phyloP scores from a whole-genome alignment of 2,113 vertebrate genomes.

The Ceyx melanurus region DNA sequence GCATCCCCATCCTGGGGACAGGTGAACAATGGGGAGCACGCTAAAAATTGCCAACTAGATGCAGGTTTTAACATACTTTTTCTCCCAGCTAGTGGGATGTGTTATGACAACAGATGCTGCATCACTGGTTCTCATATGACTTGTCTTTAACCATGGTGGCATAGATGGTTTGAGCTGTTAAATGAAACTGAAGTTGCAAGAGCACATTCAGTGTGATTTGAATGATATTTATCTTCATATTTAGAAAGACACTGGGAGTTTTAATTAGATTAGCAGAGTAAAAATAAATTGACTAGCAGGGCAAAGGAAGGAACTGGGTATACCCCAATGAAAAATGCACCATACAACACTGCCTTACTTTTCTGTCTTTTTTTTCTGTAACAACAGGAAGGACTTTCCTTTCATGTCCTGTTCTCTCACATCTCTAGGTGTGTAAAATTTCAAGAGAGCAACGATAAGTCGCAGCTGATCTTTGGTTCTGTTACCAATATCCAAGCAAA shows the following conservation, averaged over 20 bases:
- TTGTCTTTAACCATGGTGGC: not conserved
- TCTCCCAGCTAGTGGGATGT: not conserved
- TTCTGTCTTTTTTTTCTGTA: not conserved
- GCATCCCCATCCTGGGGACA: not conserved
- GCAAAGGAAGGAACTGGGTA: not conserved
- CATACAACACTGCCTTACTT: not conserved
- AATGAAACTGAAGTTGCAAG: not conserved
- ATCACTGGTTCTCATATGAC: not conserved
- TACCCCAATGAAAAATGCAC: not conserved
- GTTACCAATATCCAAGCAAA: slow-evolving; percentile 88
- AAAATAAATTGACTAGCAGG: not conserved
- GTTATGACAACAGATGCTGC: not conserved
- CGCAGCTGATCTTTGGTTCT: slow-evolving; percentile 92
- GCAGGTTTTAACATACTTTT: fast-evolving
- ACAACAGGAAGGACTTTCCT: not conserved
- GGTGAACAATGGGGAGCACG: not conserved
- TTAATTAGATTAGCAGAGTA: not conserved
- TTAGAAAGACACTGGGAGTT: not conserved
- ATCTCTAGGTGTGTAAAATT: slow-evolving; percentile 90
- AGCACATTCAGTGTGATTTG: not conserved
- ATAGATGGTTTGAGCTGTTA: not conserved
- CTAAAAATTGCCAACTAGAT: not conserved
- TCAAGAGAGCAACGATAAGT: slow-evolving; percentile 90
- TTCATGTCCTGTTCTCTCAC: not conserved
- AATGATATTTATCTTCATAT: not conserved